Evolutionary conservation across 2,113 vertebrate species (phyloP).

Genomic region (Nasalis larvatus): DNA sequence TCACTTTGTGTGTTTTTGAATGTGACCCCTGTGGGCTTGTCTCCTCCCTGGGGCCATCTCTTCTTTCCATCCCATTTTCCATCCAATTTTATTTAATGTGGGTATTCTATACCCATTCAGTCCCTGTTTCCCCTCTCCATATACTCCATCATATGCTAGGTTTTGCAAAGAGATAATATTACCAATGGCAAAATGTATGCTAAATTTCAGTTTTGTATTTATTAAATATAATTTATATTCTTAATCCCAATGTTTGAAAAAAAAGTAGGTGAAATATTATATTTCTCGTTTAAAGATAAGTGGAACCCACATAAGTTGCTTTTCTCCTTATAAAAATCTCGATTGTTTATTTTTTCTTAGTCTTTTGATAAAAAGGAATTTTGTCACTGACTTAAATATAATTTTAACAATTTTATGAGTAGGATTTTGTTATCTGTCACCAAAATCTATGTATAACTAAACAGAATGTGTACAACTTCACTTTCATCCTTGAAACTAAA

Average conservation of each 20-base stretch:
- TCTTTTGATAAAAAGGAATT: neutral
- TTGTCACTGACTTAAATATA: neutral
- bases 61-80: neutral
- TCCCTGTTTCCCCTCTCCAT: neutral
- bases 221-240: slow-evolving; percentile 5
- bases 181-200: neutral
- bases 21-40: neutral
- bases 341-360: neutral
- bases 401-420: neutral
- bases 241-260: neutral
- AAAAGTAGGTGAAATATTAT: neutral
- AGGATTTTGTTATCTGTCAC: slow-evolving; percentile 8
- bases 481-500: neutral
- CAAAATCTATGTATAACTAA: neutral
- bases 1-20: neutral
- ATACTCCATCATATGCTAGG: neutral
- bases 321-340: neutral
- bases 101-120: neutral
- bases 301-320: neutral
- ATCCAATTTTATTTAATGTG: neutral
- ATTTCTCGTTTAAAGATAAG: slow-evolving; percentile 10
- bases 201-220: neutral
- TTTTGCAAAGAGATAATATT: neutral
- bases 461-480: neutral
- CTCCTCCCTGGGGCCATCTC: neutral